These are phyloP conservation scores for Myzus persicae DNA, from an alignment of 1,140 invertebrate species.

Conservation along the genomic window DNA sequence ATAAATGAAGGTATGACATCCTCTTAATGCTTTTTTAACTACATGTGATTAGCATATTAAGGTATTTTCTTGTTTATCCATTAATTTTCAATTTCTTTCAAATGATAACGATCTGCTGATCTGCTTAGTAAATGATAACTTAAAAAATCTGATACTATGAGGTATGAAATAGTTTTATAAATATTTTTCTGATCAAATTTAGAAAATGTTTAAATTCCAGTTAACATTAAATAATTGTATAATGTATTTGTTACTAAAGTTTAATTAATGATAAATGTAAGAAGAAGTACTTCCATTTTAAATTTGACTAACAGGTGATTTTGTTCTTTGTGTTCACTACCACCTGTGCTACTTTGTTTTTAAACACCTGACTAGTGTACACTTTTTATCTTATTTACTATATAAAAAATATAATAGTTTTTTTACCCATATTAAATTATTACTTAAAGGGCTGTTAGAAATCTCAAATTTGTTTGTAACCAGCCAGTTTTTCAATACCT, in stretches of 20 bases:
- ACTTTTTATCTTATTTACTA: neutral
- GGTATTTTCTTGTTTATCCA: no score
- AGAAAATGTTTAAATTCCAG: neutral
- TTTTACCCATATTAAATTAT: neutral
- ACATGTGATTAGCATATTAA: no score
- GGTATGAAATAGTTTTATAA: neutral
- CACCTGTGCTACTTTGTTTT: constrained; percentile 19
- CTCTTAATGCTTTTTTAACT: no score
- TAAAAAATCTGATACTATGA: neutral
- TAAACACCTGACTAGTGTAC: constrained; percentile 16
- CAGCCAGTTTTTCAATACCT: neutral
- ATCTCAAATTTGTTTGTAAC: neutral
- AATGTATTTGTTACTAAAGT: neutral
- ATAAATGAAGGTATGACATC: no score
- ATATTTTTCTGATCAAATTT: neutral
- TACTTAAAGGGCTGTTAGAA: neutral
- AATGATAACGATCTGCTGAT: no score
- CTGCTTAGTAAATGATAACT: no score
- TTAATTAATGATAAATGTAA: neutral
- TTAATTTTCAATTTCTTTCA: no score
- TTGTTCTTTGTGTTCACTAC: constrained; percentile 25
- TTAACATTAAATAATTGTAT: no score
- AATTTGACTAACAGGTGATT: constrained; percentile 42
- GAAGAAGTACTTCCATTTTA: neutral
- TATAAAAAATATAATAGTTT: neutral